phyloP scores from a whole-genome alignment of 2,113 vertebrate genomes.

The Stictonetta naevosa region DNA sequence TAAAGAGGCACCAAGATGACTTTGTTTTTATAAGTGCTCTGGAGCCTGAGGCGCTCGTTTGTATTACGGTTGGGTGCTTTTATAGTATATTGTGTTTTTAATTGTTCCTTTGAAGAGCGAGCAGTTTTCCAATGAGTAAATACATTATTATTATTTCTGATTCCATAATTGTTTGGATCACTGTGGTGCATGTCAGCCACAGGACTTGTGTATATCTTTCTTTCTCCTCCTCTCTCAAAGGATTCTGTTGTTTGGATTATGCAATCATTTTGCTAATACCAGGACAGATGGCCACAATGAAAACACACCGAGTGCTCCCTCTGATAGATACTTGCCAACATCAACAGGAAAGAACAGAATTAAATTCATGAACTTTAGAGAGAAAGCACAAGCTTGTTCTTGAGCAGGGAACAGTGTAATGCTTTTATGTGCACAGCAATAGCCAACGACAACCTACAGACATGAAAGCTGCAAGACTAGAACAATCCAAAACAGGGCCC shows the following conservation, averaged over 20 bases:
- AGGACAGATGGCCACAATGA: conserved; percentile 61
- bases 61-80: conserved; percentile 1
- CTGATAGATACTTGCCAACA: conserved; percentile 52
- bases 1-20: not conserved
- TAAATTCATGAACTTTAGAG: conserved; percentile 35
- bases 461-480: not conserved
- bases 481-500: not conserved
- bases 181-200: not conserved
- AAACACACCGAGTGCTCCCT: conserved; percentile 55
- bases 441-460: not conserved
- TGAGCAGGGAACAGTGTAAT: not conserved
- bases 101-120: not conserved
- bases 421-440: not conserved
- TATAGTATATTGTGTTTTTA: conserved; percentile 24
- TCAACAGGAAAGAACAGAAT: conserved; percentile 66
- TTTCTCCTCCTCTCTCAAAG: conserved; percentile 41
- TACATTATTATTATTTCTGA: conserved; percentile 41
- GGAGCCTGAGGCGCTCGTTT: not conserved
- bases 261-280: conserved; percentile 57
- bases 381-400: conserved; percentile 6
- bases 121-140: conserved; percentile 25
- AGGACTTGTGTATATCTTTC: not conserved
- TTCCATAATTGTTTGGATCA: conserved; percentile 42
- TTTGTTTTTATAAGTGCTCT: not conserved
- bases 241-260: conserved; percentile 54